These are phyloP conservation scores for Ptyas mucosa DNA, from an alignment of 2,113 vertebrate species.

Conservation along the genomic window DNA sequence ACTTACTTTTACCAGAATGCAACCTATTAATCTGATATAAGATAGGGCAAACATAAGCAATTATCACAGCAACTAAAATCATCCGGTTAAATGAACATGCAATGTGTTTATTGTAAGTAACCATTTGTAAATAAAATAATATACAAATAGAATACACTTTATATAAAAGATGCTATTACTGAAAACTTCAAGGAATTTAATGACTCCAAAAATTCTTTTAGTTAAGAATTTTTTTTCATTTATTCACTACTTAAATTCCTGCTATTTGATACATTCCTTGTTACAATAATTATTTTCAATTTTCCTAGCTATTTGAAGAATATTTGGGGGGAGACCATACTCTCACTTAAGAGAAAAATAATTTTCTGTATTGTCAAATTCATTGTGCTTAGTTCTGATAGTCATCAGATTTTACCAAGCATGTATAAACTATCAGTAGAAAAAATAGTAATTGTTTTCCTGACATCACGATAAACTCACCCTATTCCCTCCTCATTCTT, in stretches of 20 bases:
- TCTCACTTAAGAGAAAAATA: not conserved
- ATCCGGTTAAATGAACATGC: not conserved
- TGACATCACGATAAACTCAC: not conserved
- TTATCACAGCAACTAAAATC: not conserved
- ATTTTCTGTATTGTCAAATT: slow-evolving; percentile 7
- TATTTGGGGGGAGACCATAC: not conserved
- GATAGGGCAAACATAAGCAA: not conserved
- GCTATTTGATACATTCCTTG: not conserved
- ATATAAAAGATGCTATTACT: not conserved
- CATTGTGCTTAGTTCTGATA: slow-evolving; percentile 26
- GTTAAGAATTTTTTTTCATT: not conserved
- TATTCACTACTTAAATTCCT: slow-evolving; percentile 14
- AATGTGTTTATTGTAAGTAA: not conserved
- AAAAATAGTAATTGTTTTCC: not conserved
- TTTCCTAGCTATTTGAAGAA: not conserved
- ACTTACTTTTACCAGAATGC: not conserved
- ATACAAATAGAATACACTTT: not conserved
- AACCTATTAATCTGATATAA: not conserved
- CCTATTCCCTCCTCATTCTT: not conserved
- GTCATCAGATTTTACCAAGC: slow-evolving; percentile 8
- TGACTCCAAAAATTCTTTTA: not conserved
- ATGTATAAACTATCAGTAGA: not conserved
- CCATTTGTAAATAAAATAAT: not conserved
- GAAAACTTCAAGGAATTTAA: not conserved
- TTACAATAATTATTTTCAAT: not conserved